Percentiles rank a stretch among this genome's conserved stretches.
Evolutionary conservation across 2,888 invertebrate species (phyloP).

Genomic region (Tetropium fuscum): DNA sequence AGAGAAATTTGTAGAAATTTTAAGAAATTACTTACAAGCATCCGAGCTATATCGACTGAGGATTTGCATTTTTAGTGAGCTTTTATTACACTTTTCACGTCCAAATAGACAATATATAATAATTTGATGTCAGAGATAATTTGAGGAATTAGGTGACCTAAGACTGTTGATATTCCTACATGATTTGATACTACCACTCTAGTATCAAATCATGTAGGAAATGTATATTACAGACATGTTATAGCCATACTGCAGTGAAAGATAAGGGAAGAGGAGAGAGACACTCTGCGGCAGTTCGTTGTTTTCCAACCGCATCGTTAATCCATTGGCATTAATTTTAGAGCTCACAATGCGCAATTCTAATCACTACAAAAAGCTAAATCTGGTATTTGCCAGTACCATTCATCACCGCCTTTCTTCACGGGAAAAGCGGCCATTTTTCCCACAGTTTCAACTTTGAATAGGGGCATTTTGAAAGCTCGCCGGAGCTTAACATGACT

Average conservation of each 20-base stretch:
- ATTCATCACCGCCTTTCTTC: conserved; percentile 43
- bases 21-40: no score
- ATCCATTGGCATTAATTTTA: conserved; percentile 51
- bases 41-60: no score
- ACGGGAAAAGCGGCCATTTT: conserved; percentile 18
- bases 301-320: conserved; percentile 47
- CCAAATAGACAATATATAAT: no score
- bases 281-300: conserved; percentile 40
- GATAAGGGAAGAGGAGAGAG: conserved; percentile 29
- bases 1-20: no score
- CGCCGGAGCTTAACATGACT: conserved; percentile 6
- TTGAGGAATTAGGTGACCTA: no score
- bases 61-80: no score
- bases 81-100: no score
- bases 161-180: no score
- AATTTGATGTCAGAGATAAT: no score
- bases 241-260: conserved; percentile 25
- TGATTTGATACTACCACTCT: no score
- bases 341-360: conserved; percentile 47
- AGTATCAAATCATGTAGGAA: no score
- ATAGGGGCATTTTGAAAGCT: conserved; percentile 8
- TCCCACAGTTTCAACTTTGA: conserved; percentile 9
- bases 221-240: conserved; percentile 4
- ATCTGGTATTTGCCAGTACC: conserved; percentile 42
- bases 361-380: conserved; percentile 49